A percentile compares a stretch with the other conserved stretches of the same genome.
These are phyloP conservation scores for Linepithema humile DNA, from an alignment of 1,140 invertebrate genomes.

Conservation along the genomic window DNA sequence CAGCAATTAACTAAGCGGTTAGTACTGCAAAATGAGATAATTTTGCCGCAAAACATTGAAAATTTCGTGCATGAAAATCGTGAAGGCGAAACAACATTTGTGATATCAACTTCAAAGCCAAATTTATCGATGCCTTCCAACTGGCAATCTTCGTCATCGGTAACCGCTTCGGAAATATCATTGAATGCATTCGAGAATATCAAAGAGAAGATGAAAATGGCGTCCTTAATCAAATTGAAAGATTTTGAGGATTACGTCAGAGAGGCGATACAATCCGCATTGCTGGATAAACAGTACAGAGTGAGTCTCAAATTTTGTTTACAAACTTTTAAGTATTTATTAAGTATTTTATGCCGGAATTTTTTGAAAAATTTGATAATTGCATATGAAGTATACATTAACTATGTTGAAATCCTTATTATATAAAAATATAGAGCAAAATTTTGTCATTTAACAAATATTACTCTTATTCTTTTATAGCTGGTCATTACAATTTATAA, in stretches of 20 bases:
- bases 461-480: no score
- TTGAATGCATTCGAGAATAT: neutral
- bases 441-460: no score
- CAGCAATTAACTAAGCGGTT: neutral
- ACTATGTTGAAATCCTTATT: no score
- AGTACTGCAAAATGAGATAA: constrained; percentile 37
- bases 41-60: neutral
- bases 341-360: no score
- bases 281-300: constrained; percentile 67
- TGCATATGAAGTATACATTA: no score
- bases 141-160: neutral
- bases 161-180: neutral
- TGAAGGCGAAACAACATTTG: no score
- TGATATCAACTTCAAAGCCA: neutral
- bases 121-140: neutral
- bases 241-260: constrained; percentile 75
- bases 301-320: no score
- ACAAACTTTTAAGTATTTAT: no score
- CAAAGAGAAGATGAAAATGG: constrained; percentile 2
- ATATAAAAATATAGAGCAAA: no score
- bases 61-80: neutral
- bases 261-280: constrained; percentile 62
- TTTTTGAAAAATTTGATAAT: no score
- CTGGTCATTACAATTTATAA: neutral
- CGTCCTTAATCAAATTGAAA: constrained; percentile 60